Evolutionary conservation across 2,797 vertebrate species (phyloP).

Genomic region (Lemur catta): DNA sequence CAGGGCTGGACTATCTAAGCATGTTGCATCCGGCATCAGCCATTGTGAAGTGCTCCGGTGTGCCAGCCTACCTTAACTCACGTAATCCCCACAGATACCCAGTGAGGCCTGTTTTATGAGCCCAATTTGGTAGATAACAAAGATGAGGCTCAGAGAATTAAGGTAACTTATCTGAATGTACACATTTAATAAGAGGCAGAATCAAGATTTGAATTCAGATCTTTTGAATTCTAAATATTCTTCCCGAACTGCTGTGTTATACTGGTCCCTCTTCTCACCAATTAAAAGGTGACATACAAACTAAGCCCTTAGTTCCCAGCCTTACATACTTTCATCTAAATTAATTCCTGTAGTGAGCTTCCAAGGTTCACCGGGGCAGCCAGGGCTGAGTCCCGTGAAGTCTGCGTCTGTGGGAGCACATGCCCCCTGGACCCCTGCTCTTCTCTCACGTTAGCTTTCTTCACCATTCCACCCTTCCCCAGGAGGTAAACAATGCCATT

Average conservation of each 20-base stretch:
- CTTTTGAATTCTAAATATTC: background rate
- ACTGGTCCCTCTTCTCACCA: background rate
- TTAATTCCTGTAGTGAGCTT: background rate
- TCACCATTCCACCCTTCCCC: background rate
- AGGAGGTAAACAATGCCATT: background rate
- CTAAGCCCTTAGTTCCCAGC: background rate
- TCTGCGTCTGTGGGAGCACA: background rate
- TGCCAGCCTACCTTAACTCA: background rate
- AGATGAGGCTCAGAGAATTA: background rate
- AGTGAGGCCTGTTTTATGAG: background rate
- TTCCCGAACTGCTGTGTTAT: background rate
- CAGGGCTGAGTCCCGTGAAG: background rate
- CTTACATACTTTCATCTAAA: background rate
- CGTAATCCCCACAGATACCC: background rate
- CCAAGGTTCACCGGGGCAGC: background rate
- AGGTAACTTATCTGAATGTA: background rate
- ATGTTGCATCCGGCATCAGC: background rate
- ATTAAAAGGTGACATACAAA: background rate
- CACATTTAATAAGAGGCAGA: background rate
- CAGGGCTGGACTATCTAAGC: background rate
- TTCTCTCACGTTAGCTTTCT: background rate
- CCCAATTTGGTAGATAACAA: background rate
- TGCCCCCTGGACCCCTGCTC: fast-evolving
- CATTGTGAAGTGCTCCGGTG: fast-evolving
- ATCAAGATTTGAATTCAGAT: background rate